These are phyloP conservation scores for Eilema sororculum DNA, from an alignment of 2,888 invertebrate species.

Conservation along the genomic window DNA sequence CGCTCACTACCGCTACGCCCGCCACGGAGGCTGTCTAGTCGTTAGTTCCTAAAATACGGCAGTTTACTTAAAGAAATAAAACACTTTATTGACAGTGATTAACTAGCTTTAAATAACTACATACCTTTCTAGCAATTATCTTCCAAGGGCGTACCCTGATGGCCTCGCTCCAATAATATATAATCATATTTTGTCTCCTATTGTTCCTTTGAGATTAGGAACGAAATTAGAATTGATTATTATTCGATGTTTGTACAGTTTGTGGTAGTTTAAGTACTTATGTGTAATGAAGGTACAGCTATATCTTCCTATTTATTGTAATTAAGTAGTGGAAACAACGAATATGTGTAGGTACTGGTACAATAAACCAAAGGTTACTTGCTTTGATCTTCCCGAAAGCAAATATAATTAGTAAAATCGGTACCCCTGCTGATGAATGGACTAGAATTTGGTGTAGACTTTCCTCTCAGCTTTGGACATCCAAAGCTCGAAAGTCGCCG, in stretches of 20 bases:
- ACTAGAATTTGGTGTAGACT: too few relatives aligned
- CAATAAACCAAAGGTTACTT: neutral
- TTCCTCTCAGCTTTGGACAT: too few relatives aligned
- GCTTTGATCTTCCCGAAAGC: neutral
- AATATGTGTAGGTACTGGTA: too few relatives aligned
- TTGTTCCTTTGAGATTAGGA: slow-evolving; percentile 46
- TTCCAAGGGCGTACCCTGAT: slow-evolving; percentile 36
- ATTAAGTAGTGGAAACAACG: neutral
- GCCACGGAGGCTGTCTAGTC: too few relatives aligned
- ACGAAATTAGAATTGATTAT: slow-evolving; percentile 36
- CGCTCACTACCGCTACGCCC: too few relatives aligned
- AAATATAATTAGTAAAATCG: too few relatives aligned
- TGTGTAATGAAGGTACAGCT: neutral
- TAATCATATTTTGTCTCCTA: slow-evolving; percentile 46
- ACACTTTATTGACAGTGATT: slow-evolving; percentile 6
- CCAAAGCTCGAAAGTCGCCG: too few relatives aligned
- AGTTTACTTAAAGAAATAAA: neutral
- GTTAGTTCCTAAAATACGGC: neutral
- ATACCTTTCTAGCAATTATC: slow-evolving; percentile 46
- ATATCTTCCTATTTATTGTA: neutral
- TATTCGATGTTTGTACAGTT: slow-evolving; percentile 27
- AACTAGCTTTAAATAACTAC: slow-evolving; percentile 14
- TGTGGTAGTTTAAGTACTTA: neutral
- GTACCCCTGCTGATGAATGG: too few relatives aligned
- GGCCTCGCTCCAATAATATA: slow-evolving; percentile 34